Evolutionary conservation across 1,140 invertebrate genomes (phyloP), one percentile per base, ranked within the genome.

Genomic region (Atta texana): DNA sequence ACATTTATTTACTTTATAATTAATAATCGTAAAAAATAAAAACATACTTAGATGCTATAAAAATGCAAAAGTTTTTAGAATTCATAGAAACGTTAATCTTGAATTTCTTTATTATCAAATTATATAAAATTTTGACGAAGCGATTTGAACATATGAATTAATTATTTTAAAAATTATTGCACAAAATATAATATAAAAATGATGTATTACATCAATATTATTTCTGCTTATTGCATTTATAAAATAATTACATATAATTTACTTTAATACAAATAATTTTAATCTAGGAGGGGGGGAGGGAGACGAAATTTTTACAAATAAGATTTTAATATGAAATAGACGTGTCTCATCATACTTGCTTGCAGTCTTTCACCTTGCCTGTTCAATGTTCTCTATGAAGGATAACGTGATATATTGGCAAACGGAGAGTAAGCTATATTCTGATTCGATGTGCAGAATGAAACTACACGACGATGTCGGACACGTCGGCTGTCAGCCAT

Each of bases 401-500:
- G 53, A 80, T 89, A 78, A 85, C 34, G 55, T 63, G 68, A 57
- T 85, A 57, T 90, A 89, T 89, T 57, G 88, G 55, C 66, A 89
- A 89, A 87, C 85, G 68, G 57, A 55, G 80, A 85, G 82, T 63
- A 85, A 81, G 75, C n/a, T 64, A 72, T 21, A 84, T 87, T 87
- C 78, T 76, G 24, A 24, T 63, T 51, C 53, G 61, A 51, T 84
- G 59, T 61, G 51, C 24, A 57, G 64, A 66, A 69, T 86, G 78
- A 69, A 88, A 84, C 85, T 87, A 85, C 81, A 77, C 53, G 85
- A 59, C 80, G 82, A 87, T 90, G 77, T 87, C 88, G 69, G 82
- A 92, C 87, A 92, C 81, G 89, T 82, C 87, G 88, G 66, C 88
- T 92, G 91, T 91, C 87, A 90, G 71, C 86, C 81, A 88, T 92